Evolutionary conservation across 2,797 vertebrate genomes (phyloP), one percentile per base, ranked within the genome.

Genomic region (Bryconaethiops microstoma): DNA sequence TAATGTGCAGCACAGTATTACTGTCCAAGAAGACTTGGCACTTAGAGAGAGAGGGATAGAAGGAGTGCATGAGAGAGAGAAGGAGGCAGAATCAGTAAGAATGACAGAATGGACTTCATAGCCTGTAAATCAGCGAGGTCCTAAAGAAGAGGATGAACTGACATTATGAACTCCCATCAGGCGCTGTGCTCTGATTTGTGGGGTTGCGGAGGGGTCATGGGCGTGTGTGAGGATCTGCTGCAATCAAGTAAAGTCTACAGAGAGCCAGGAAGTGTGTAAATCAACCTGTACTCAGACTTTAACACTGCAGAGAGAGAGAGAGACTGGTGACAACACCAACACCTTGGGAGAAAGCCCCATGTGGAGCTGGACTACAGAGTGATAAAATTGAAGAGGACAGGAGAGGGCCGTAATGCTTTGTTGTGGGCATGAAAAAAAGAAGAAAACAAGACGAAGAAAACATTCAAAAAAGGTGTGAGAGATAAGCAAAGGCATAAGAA

Each of bases 61-160:
- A 76, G 82, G 79, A 67, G 40, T 74, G 71, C 14, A 12, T 19
- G 52, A 7, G 45, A 63, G 7, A 62, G 17, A 42, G 39, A 60
- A 25, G 42, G 19, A 52, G 39, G 35, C 57, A 72, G 39, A 73
- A 40, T 16, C 7, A 52, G 40, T 39, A 45, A 42, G 59, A 80
- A 68, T 74, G 70, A 74, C 69, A 78, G 42, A 52, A 21, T 89
- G 89, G 74, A 62, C 81, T 78, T 89, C 74, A 78, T 82, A 79
- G 77, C 55, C 82, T 71, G 87, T 90, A 89, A 92, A 92, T 93
- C 87, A 90, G 87, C 86, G 86, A 89, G 83, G 45, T 71, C 14
- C 8, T 82, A 82, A 79, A 86, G 86, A 91, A 88, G 64, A 39
- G 83, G 79, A 83, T 90, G 89, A 89, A 90, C 87, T 83, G 84